Evolutionary conservation across 2,113 vertebrate genomes (phyloP), one percentile per base, ranked within the genome.

Genomic region (Connochaetes taurinus): DNA sequence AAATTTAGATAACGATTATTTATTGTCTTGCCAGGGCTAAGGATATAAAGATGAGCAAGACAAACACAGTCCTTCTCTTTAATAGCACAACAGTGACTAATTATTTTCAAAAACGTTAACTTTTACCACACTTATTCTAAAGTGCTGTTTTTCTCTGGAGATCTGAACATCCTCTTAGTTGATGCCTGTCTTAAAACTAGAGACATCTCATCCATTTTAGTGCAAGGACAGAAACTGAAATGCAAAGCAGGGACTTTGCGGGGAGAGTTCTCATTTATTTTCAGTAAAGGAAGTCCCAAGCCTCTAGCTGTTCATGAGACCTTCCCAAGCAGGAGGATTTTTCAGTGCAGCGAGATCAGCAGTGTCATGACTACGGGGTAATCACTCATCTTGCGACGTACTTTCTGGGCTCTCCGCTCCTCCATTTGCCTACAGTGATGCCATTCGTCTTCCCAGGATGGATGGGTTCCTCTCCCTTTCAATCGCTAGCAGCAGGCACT

Each of bases 261-360:
- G 64, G n/a, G 9, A 45, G 93, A 92, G 29, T 83, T 87, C 95
- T 94, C 96, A 95, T 97, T 98, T 96, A 93, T 95, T 97, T 97
- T 97, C 23, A 7, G 58, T 97, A 94, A 96, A 97, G 60, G 47
- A 90, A 97, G 82, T 95, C 94, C 86, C 88, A 92, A 86, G 43
- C 85, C 50, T 90, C 76, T 7, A 31, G 64, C 83, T 85, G 57
- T 94, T 96, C 95, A 50, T 52, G 64, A 91, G 97, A 58, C 17
- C 43, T 97, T 95, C 92, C 52, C 47, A 74, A 81, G 64, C 53
- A 57, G 74, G 60, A 85, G 43, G 36, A 86, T 94, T 91, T 90
- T 93, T 95, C 81, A 67, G 84, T n/a, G 76, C 81, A 45, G 21
- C 9, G 4, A 86, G 87, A 94, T 96, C 76, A 91, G 62, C 90